A percentile compares a stretch with the other conserved stretches of the same genome.
phyloP scores from a whole-genome alignment of 2,113 vertebrate genomes.

The Indicator indicator region DNA sequence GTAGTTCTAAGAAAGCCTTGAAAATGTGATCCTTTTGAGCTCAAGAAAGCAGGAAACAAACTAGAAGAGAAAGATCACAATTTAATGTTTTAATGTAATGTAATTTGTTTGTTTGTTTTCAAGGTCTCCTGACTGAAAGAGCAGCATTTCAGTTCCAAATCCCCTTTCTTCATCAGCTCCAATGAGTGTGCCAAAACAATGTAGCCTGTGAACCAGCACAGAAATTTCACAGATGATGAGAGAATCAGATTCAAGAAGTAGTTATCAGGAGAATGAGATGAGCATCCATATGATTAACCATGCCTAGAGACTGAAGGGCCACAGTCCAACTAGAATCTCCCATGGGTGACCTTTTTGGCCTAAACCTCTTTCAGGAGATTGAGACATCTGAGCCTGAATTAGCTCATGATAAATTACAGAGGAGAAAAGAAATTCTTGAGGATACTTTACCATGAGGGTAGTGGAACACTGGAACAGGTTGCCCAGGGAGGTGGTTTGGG shows the following conservation, averaged over 20 bases:
- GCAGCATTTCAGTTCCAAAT: neutral
- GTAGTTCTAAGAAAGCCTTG: neutral
- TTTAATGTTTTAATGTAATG: neutral
- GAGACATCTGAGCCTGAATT: no score
- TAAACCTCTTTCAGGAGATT: neutral
- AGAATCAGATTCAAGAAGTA: neutral
- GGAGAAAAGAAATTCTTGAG: neutral
- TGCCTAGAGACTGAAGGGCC: accelerated
- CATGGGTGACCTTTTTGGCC: neutral
- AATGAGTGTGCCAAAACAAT: neutral
- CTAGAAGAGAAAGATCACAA: neutral
- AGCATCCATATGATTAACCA: neutral
- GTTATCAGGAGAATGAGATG: neutral
- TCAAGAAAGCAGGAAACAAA: neutral
- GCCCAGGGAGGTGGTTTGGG: no score
- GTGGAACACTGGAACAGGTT: no score
- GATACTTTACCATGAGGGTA: no score
- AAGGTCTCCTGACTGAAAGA: neutral
- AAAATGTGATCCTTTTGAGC: neutral
- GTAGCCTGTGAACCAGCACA: neutral
- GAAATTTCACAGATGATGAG: neutral
- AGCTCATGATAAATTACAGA: neutral
- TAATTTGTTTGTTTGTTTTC: neutral
- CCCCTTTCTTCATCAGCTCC: neutral
- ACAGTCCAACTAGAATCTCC: neutral